Conservation (phyloP, 2,888 invertebrate species). For the Epistrophe grossulariae region DNA sequence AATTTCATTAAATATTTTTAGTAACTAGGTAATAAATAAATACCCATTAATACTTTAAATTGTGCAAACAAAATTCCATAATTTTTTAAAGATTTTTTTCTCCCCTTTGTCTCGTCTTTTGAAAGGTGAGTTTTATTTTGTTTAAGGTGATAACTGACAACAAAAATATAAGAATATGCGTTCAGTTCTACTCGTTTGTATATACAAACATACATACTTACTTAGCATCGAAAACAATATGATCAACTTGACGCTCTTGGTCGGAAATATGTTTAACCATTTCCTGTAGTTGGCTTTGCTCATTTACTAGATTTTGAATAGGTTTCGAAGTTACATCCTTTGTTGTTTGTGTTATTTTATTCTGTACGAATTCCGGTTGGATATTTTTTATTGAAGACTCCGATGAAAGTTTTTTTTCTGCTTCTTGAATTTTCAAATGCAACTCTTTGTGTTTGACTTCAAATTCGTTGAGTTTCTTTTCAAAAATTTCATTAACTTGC, state of each 20-base stretch:
- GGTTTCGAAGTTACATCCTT: background rate
- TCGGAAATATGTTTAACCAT: conserved; percentile 76
- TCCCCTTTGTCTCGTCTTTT: too few relatives aligned
- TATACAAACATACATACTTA: conserved; percentile 62
- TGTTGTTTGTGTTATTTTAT: conserved; percentile 39
- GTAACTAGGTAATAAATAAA: too few relatives aligned
- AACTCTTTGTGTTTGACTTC: conserved; percentile 79
- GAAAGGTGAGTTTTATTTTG: too few relatives aligned
- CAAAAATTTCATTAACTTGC: conserved; percentile 79
- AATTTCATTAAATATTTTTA: too few relatives aligned
- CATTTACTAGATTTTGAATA: background rate
- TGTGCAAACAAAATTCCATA: too few relatives aligned
- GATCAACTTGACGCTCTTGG: conserved; percentile 78
- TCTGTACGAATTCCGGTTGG: background rate
- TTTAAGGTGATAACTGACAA: too few relatives aligned
- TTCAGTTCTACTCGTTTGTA: too few relatives aligned
- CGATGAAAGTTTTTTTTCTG: conserved; percentile 53
- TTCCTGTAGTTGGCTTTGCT: conserved; percentile 56
- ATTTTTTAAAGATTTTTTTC: too few relatives aligned
- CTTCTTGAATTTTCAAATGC: conserved; percentile 78
- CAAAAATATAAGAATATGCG: too few relatives aligned
- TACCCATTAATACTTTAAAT: too few relatives aligned
- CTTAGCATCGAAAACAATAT: conserved; percentile 80
- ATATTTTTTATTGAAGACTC: conserved; percentile 7
- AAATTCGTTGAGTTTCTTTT: conserved; percentile 79